These are phyloP conservation scores for Leptoteleia sp. DNA, from an alignment of 1,140 invertebrate species.

Conservation along the genomic window DNA sequence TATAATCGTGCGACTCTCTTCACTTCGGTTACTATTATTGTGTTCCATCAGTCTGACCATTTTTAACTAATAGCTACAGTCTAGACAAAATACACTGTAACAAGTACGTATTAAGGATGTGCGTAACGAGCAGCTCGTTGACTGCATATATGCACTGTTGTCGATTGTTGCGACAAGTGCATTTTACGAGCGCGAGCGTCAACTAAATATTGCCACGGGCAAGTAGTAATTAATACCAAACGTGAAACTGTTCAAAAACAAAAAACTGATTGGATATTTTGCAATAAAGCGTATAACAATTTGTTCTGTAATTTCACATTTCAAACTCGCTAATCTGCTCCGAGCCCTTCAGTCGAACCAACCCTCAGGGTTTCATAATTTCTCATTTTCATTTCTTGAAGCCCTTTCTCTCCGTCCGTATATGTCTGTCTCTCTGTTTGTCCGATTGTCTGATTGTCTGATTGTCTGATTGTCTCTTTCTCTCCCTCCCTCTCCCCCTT, in stretches of 20 bases:
- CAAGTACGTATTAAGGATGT: constrained; percentile 31
- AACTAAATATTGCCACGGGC: constrained; percentile 31
- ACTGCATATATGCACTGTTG: no score
- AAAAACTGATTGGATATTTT: constrained; percentile 59
- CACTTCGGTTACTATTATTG: constrained; percentile 28
- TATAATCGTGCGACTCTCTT: constrained; percentile 23
- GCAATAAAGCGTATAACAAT: constrained; percentile 57
- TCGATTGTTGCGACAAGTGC: constrained; percentile 10
- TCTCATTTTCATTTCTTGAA: no score
- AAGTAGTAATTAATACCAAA: constrained; percentile 17
- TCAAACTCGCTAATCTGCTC: no score
- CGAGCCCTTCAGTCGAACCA: constrained; percentile 12
- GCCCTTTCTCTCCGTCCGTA: no score
- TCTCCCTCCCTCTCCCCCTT: no score
- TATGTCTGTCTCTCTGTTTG: no score
- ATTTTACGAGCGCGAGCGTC: background rate
- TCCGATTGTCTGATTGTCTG: no score
- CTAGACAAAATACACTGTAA: constrained; percentile 30
- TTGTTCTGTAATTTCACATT: constrained; percentile 20
- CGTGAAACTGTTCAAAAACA: constrained; percentile 42
- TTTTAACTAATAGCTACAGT: constrained; percentile 16
- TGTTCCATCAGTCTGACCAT: constrained; percentile 21
- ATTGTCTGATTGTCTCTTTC: no score
- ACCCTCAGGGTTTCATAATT: no score
- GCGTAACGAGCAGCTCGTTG: no score